Evolutionary conservation across 2,797 vertebrate species (phyloP).

Genomic region (Perodicticus potto): DNA sequence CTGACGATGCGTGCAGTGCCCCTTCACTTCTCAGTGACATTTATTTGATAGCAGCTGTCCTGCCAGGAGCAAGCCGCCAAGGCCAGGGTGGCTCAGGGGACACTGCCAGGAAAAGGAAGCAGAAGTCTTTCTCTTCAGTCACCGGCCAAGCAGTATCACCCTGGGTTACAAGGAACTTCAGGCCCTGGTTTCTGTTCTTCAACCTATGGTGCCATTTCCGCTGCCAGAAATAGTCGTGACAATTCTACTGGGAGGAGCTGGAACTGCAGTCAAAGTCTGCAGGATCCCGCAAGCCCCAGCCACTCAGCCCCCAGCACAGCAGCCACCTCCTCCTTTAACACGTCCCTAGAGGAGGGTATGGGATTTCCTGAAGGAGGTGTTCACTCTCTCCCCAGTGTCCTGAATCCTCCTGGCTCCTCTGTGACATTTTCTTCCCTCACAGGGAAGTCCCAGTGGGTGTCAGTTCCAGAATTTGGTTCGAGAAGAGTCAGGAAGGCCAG

Average conservation of each 20-base stretch:
- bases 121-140: not conserved
- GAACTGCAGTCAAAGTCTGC: not conserved
- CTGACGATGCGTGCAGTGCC: too few species aligned
- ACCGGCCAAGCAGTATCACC: not conserved
- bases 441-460: not conserved
- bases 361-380: too few species aligned
- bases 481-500: too few species aligned
- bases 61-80: not conserved
- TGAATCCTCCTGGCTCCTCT: too few species aligned
- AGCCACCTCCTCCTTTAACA: not conserved
- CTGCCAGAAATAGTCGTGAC: not conserved
- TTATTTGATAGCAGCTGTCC: not conserved
- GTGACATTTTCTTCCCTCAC: not conserved
- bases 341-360: too few species aligned
- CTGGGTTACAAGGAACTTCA: not conserved
- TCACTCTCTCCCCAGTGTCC: not conserved
- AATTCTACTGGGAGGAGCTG: not conserved
- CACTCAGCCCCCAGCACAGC: not conserved
- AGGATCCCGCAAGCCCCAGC: not conserved
- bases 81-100: not conserved
- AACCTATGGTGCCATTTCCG: not conserved
- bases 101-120: not conserved
- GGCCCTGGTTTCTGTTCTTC: not conserved
- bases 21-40: not conserved
- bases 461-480: accelerated